Evolutionary conservation across 2,888 invertebrate species (phyloP).

Genomic region (Andrena haemorrhoa): DNA sequence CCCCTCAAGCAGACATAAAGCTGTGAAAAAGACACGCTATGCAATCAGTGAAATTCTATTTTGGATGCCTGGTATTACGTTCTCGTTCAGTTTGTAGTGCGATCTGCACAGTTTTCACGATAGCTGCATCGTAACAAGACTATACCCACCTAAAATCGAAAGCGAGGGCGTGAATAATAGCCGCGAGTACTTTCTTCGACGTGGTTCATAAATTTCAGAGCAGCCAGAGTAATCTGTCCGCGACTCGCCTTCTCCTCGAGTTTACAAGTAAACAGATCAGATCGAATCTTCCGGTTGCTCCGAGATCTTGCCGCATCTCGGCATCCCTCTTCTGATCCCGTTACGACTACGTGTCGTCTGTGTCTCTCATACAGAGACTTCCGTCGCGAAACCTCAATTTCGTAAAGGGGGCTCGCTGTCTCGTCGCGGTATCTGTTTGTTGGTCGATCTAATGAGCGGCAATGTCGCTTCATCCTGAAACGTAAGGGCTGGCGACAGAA

Average conservation of each 20-base stretch:
- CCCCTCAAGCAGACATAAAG: too few relatives aligned
- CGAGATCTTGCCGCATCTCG: background rate
- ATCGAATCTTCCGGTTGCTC: constrained; percentile 2
- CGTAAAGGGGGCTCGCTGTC: too few relatives aligned
- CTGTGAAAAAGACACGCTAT: too few relatives aligned
- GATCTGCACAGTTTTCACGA: background rate
- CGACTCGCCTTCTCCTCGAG: background rate
- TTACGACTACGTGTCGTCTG: background rate
- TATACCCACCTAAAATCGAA: constrained; percentile 6
- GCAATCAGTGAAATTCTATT: too few relatives aligned
- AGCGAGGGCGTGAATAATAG: constrained; percentile 35
- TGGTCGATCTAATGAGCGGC: background rate
- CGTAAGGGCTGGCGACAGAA: background rate
- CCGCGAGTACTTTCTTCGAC: constrained; percentile 22
- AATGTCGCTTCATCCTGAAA: background rate
- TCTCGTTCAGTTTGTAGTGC: background rate
- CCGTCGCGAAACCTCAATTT: too few relatives aligned
- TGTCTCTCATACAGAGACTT: too few relatives aligned
- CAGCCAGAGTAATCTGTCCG: constrained; percentile 1
- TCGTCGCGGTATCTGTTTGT: background rate
- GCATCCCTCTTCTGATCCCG: background rate
- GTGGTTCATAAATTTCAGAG: constrained; percentile 47
- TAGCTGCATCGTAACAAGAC: background rate
- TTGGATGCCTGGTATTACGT: background rate
- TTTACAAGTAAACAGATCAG: constrained; percentile 41